Base-by-base conservation (phyloP, 2,113 vertebrate species). In the Upupa epops region DNA sequence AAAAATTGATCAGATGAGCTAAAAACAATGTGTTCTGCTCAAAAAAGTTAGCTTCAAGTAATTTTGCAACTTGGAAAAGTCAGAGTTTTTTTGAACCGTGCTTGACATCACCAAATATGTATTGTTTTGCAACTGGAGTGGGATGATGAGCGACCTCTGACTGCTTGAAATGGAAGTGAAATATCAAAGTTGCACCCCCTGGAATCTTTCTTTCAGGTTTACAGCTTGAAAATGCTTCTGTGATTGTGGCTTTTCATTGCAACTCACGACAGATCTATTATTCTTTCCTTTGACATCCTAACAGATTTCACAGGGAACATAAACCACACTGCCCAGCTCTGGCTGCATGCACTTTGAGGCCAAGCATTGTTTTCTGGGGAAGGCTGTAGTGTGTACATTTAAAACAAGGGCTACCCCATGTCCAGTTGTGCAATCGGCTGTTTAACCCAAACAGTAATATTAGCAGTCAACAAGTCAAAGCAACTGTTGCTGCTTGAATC, bases 1-100 rank as follows among this genome's bases (percentile, higher is more conserved):
- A 94, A 95, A 94, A 87, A 92, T 92, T 85, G 11, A 87, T 89
- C 91, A 93, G 68, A 93, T 66, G 84, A 89, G 71, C 86, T 89
- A 87, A 90, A 94, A 87, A 83, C 94, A 95, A 87, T 93, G 84
- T 70, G 63, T 87, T 93, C 91, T 85, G 34, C 60, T 56, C 64
- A 65, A 22, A 31, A 31, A 86, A 37, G 36, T 36, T 84, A 48
- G 55, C 72, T 91, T 91, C 3, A 3, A 94, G 49, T 61, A 79
- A 77, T 83, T 93, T 89, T 87, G 64, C 56, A 91, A 87, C 52
- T 68, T 31, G 4, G 36, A 82, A 79, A 95, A 92, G 51, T 46
- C 15, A 15, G 40, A 42, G 51, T 46, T 85, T 90, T 75, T 93
- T 84, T 77, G 63, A 87, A 61, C 55, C 32, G n/a, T 3, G 4